A percentile compares a stretch with the other conserved stretches of the same genome.
These are phyloP conservation scores for Dendrolimus pini DNA, from an alignment of 2,888 invertebrate genomes.

Conservation along the genomic window DNA sequence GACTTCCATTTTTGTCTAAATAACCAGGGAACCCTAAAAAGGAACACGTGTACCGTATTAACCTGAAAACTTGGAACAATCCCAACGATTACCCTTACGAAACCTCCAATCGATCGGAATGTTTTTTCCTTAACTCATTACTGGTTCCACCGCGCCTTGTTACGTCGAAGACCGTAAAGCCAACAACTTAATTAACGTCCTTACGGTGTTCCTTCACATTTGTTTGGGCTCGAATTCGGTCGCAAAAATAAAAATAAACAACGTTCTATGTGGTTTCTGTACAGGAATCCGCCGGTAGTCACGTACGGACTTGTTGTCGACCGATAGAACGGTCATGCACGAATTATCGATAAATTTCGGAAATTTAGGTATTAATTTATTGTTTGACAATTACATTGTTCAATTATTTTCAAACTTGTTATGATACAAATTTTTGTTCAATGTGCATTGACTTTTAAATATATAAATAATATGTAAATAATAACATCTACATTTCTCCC, in stretches of 20 bases:
- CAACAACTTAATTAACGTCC: constrained; percentile 67
- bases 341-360: neutral
- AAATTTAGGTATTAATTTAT: neutral
- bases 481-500: too few relatives aligned
- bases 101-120: neutral
- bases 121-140: constrained; percentile 31
- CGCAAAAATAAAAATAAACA: constrained; percentile 62
- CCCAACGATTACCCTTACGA: neutral
- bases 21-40: too few relatives aligned
- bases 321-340: neutral
- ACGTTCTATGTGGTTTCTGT: constrained; percentile 18
- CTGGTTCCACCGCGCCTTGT: constrained; percentile 34
- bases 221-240: constrained; percentile 62
- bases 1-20: too few relatives aligned
- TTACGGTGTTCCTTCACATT: constrained; percentile 41
- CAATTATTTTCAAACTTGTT: too few relatives aligned
- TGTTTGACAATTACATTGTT: too few relatives aligned
- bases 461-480: too few relatives aligned
- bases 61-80: neutral
- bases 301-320: neutral
- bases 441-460: too few relatives aligned
- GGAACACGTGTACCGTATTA: too few relatives aligned
- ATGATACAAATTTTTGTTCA: too few relatives aligned
- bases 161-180: constrained; percentile 47
- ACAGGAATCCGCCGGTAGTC: neutral